Evolutionary conservation across 1,140 invertebrate species (phyloP).

Genomic region (Bombus picipes): DNA sequence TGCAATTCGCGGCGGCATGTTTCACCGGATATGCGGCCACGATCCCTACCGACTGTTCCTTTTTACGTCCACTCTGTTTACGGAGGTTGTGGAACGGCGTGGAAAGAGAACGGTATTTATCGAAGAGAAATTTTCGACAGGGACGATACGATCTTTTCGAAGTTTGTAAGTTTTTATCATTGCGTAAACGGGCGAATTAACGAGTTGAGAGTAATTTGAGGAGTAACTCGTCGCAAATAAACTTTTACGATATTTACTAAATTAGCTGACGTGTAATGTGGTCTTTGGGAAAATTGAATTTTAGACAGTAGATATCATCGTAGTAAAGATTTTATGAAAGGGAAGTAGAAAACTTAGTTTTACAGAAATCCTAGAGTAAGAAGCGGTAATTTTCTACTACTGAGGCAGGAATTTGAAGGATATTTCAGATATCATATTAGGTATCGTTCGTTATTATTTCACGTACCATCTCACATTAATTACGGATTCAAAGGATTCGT

Average conservation of each 20-base stretch:
- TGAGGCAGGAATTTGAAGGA: too few species aligned
- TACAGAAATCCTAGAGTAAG: too few species aligned
- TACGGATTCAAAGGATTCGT: background rate
- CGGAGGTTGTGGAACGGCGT: background rate
- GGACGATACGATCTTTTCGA: background rate
- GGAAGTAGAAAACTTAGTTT: too few species aligned
- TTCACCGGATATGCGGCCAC: slow-evolving; percentile 31
- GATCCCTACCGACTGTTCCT: slow-evolving; percentile 5
- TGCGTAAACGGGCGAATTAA: background rate
- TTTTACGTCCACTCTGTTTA: slow-evolving; percentile 34
- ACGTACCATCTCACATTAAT: too few species aligned
- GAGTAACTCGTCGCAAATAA: background rate
- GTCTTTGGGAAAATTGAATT: too few species aligned
- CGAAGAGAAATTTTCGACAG: too few species aligned
- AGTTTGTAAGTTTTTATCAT: background rate
- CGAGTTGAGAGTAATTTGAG: background rate
- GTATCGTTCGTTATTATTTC: too few species aligned
- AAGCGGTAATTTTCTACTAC: too few species aligned
- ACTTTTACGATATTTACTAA: background rate
- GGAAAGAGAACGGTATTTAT: background rate
- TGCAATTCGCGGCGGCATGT: slow-evolving; percentile 25
- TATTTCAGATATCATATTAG: too few species aligned
- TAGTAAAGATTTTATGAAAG: too few species aligned
- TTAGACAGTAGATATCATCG: too few species aligned
- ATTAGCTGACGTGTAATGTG: too few species aligned